Evolutionary conservation across 2,797 vertebrate species (phyloP), one percentile per base, ranked within the genome.

Genomic region (Poeciliopsis gracilis): DNA sequence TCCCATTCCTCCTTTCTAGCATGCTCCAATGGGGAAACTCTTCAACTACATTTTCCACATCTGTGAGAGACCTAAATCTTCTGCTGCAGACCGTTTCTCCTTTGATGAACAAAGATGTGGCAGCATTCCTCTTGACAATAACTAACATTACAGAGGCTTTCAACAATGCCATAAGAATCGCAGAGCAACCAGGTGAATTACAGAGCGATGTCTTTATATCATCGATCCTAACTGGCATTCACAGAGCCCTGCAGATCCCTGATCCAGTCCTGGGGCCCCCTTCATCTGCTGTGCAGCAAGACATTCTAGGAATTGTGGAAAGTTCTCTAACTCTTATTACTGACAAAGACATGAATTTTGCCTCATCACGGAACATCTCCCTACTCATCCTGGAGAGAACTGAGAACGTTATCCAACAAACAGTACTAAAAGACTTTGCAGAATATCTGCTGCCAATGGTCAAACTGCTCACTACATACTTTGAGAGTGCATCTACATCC

Each of bases 21-120:
- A 81, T 95, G 80, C 78, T 95, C 10, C 89, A 94, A 13, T 94
- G 91, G 93, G 92, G 91, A 85, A 88, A 90, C 57, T 73, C 76
- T 33, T 80, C 81, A 73, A 73, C 79, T 4, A 84, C 91, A n/a
- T 18, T 77, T 5, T 88, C 90, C 67, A 83, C 71, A 33, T 78
- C 87, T 43, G 71, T 83, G 28, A 90, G 59, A 41, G 91, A 95
- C 85, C 10, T 95, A 47, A 78, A 89, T 3, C 25, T 84, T 30
- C 76, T 96, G 69, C 76, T 95, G 20, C 72, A 91, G 63, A 81
- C 90, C 0, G 43, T 90, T 15, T 53, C 2, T 3, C 30, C 41
- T 13, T 71, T 93, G 51, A 85, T 95, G 45, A 73, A 30, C 12
- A 33, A 74, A 2, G 87, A 94, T 33, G 80, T 94, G 16, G 76